Percentiles rank a stretch among this genome's conserved stretches.
phyloP scores from a whole-genome alignment of 1,140 invertebrate genomes.

The Arion vulgaris region DNA sequence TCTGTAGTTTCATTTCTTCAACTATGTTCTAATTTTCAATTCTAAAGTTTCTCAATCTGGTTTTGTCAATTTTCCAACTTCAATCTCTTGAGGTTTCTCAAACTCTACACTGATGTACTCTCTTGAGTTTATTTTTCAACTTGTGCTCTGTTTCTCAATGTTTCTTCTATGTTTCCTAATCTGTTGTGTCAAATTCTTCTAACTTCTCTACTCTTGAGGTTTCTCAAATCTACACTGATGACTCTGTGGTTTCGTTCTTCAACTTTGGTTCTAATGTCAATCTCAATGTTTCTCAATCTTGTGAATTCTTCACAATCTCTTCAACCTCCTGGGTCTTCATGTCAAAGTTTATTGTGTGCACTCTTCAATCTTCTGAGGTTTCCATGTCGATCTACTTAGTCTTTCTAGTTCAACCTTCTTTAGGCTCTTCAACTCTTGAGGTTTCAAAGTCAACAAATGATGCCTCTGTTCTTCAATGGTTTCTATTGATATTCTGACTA shows the following conservation, averaged over 20 bases:
- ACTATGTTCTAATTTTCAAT: slow-evolving; percentile 39
- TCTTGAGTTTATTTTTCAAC: slow-evolving; percentile 22
- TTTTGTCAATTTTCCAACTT: too few relatives aligned
- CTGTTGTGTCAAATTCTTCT: slow-evolving; percentile 7
- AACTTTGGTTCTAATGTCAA: too few relatives aligned
- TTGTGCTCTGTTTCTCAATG: too few relatives aligned
- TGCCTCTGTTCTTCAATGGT: slow-evolving; percentile 39
- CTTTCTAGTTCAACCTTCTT: slow-evolving; percentile 32
- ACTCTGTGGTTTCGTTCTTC: too few relatives aligned
- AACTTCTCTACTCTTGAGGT: too few relatives aligned
- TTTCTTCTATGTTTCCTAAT: slow-evolving; percentile 7
- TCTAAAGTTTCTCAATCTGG: slow-evolving; percentile 29
- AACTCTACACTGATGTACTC: slow-evolving; percentile 24
- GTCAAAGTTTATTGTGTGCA: slow-evolving; percentile 19
- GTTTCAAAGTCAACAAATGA: slow-evolving; percentile 33
- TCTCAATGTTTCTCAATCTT: too few relatives aligned
- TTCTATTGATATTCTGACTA: slow-evolving; percentile 38
- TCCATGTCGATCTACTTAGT: slow-evolving; percentile 14
- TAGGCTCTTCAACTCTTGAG: slow-evolving; percentile 38
- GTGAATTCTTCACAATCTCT: too few relatives aligned
- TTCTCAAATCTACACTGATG: too few relatives aligned
- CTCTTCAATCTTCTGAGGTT: slow-evolving; percentile 30
- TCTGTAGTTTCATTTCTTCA: slow-evolving; percentile 5
- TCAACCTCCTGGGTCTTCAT: slow-evolving; percentile 42
- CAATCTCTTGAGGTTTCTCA: slow-evolving; percentile 26